Evolutionary conservation across 2,888 invertebrate species (phyloP), one percentile per base, ranked within the genome.

Genomic region (Melipona beecheii): DNA sequence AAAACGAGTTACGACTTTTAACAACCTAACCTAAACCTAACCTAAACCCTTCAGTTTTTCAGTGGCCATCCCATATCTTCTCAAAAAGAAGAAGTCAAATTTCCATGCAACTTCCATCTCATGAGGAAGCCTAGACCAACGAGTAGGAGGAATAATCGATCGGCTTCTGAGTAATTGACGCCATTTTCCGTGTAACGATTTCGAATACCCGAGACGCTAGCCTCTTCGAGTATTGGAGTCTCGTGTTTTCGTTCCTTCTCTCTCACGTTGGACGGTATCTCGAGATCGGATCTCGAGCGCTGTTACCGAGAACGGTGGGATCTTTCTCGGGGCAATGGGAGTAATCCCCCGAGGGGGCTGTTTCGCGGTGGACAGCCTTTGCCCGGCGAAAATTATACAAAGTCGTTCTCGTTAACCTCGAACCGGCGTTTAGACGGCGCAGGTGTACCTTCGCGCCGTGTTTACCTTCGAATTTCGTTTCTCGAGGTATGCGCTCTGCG

Each of bases 331-430:
- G 71, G 54, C 81, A 66, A 49, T 49, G 50, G 31, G 31, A 66
- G 64, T 52, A 81, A 74, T 69, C 70, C 81, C 73, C 81, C 52
- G 19, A 81, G 68, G 69, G 80, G 68, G 50, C n/a, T 69, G 68
- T 73, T 78, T 52, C 60, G 50, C 60, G 5, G 21, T n/a, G 21
- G 71, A 70, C 27, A 62, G 36, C 62, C 71, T 54, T 62, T 27
- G 43, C 62, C 19, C 11, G 54, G 52, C 17, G 71, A 77, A 62
- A 71, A 77, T 77, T 62, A 62, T 54, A 64, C 62, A 43, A 71
- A 71, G 27, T 64, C 27, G 36, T 21, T 64, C 50, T 62, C 27
- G 52, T 64, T 64, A 9, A 43, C 72, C 24, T 54, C 64, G 54
- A 62, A 60, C 5, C 36, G 54, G n/a, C 13, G 62, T 31, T 17